Percentiles rank a stretch among this genome's conserved stretches.
phyloP scores from a whole-genome alignment of 2,797 vertebrate genomes.

The Platyrinchus mystaceus region DNA sequence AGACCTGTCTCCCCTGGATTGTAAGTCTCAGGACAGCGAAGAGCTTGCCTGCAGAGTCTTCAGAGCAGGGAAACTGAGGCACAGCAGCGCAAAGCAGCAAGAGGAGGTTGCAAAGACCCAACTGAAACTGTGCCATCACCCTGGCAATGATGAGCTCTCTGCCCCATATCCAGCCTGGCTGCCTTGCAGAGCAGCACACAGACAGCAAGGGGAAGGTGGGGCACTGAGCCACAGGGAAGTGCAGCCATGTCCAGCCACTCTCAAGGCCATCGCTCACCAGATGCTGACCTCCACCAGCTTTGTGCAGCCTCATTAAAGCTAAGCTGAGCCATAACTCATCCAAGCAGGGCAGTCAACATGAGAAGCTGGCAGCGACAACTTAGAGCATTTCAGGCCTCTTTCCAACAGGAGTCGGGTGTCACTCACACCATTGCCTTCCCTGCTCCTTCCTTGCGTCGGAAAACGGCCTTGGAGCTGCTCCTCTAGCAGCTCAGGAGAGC shows the following conservation, averaged over 20 bases:
- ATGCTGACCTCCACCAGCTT: background rate
- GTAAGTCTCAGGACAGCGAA: too few species aligned
- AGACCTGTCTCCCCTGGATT: background rate
- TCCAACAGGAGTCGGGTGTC: background rate
- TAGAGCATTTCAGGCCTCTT: background rate
- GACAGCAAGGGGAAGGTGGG: background rate
- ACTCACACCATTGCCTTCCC: background rate
- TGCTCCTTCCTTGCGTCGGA: background rate
- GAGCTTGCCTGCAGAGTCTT: background rate
- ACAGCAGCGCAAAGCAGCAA: background rate
- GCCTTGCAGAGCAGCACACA: background rate
- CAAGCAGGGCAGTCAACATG: background rate
- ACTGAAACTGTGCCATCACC: fast-evolving
- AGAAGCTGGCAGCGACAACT: background rate
- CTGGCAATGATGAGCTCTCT: fast-evolving
- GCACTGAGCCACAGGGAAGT: background rate
- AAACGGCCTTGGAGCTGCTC: background rate
- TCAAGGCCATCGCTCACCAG: background rate
- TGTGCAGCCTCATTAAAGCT: constrained; percentile 5
- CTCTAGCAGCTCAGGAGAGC: fast-evolving
- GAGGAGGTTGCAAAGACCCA: background rate
- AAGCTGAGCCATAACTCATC: background rate
- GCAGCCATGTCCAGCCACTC: background rate
- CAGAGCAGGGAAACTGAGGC: background rate
- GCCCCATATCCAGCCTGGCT: background rate